A percentile compares a stretch with the other conserved stretches of the same genome.
phyloP scores from a whole-genome alignment of 2,113 vertebrate genomes.

The Galeopterus variegatus region DNA sequence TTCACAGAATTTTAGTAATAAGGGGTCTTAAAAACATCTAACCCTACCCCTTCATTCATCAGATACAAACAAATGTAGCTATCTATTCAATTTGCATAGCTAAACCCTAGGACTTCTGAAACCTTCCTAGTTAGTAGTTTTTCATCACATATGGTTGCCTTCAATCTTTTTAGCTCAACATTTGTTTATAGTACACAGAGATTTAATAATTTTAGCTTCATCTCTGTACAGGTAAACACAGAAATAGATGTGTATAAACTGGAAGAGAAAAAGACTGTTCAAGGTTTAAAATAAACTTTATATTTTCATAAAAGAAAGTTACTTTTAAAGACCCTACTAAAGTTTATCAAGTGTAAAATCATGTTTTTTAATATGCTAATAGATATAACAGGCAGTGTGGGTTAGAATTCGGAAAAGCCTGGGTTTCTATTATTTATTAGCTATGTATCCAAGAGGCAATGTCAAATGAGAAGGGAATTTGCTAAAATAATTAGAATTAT shows the following conservation, averaged over 20 bases:
- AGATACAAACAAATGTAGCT: neutral
- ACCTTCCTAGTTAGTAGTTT: constrained; percentile 5
- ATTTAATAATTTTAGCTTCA: constrained; percentile 48
- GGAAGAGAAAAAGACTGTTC: neutral
- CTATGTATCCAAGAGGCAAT: neutral
- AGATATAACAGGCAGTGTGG: neutral
- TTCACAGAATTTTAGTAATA: neutral
- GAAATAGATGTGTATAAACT: constrained; percentile 27
- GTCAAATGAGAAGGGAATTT: constrained; percentile 1
- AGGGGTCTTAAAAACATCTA: neutral
- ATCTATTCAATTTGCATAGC: neutral
- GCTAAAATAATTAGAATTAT: neutral
- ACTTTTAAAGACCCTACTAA: constrained; percentile 24
- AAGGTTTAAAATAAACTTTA: constrained; percentile 48
- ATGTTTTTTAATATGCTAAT: neutral
- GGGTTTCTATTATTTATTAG: constrained; percentile 7
- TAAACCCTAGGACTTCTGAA: neutral
- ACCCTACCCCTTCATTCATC: neutral
- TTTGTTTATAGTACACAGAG: neutral
- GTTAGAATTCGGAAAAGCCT: constrained; percentile 30
- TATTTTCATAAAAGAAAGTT: constrained; percentile 4
- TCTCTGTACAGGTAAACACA: neutral
- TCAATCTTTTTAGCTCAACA: neutral
- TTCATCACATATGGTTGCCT: neutral
- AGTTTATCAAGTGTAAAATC: constrained; percentile 44